Conservation (phyloP, 2,113 vertebrate species). For the Chinchilla lanigera region DNA sequence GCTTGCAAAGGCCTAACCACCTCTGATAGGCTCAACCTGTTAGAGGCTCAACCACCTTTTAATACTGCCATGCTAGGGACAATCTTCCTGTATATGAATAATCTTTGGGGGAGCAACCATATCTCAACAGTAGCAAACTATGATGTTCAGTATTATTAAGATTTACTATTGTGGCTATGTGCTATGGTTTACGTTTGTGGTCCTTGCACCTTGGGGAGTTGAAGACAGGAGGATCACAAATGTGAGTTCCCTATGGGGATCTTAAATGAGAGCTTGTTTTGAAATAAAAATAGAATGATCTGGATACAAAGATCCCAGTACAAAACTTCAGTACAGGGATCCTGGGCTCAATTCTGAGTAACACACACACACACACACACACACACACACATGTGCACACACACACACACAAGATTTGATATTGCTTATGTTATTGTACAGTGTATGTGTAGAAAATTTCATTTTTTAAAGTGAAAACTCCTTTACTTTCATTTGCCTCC, state of each 20-base stretch:
- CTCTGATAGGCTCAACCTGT: not conserved
- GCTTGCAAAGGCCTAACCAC: not conserved
- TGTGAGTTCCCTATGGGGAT: not conserved
- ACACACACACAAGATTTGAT: not conserved
- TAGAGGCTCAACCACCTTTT: not conserved
- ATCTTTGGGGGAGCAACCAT: not conserved
- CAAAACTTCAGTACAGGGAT: not conserved
- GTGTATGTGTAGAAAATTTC: not conserved
- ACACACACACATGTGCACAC: not conserved
- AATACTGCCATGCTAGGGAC: not conserved
- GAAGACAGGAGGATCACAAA: not conserved
- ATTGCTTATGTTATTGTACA: not conserved
- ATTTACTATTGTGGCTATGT: not conserved
- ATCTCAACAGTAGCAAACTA: not conserved
- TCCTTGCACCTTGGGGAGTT: not conserved
- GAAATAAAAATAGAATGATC: not conserved
- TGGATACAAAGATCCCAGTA: not conserved
- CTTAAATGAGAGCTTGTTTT: not conserved
- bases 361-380: not conserved
- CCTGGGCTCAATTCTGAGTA: not conserved
- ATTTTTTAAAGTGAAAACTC: not conserved
- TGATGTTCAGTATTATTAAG: not conserved
- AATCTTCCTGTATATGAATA: not conserved
- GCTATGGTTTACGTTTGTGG: not conserved
- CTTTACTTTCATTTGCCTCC: not conserved